A percentile compares a stretch with the other conserved stretches of the same genome.
Evolutionary conservation across 2,888 invertebrate species (phyloP).

Genomic region (Labia minor): DNA sequence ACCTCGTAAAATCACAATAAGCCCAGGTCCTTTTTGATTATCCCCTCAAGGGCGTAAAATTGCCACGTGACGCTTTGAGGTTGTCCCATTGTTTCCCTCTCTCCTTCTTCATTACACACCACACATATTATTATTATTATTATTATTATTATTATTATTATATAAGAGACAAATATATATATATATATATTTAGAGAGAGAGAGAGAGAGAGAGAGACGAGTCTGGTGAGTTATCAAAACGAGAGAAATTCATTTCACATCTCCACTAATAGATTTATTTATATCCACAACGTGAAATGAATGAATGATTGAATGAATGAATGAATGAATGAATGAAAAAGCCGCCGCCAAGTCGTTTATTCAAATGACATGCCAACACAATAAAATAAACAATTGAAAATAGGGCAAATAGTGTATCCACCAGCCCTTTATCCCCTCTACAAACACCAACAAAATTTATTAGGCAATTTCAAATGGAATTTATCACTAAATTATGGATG

Average conservation of each 20-base stretch:
- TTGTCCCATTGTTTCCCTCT: too few relatives aligned
- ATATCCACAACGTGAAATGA: background rate
- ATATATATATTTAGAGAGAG: background rate
- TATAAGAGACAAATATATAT: background rate
- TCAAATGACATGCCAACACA: background rate
- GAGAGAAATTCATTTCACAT: too few relatives aligned
- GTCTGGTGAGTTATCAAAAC: too few relatives aligned
- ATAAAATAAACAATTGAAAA: slow-evolving; percentile 1
- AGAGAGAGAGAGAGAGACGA: too few relatives aligned
- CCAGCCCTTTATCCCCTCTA: too few relatives aligned
- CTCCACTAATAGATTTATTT: background rate
- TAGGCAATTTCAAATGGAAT: too few relatives aligned
- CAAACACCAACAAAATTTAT: too few relatives aligned
- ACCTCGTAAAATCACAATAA: background rate
- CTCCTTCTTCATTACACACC: background rate
- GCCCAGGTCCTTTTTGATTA: background rate
- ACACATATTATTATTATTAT: too few relatives aligned
- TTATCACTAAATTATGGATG: too few relatives aligned
- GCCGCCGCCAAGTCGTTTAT: background rate
- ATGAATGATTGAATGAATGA: too few relatives aligned
- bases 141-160: background rate
- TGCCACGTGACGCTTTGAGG: background rate
- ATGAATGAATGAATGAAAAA: too few relatives aligned
- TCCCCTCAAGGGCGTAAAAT: background rate
- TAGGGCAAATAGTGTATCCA: background rate